Conservation (phyloP, 1,140 invertebrate genomes). For the Proales similis region DNA sequence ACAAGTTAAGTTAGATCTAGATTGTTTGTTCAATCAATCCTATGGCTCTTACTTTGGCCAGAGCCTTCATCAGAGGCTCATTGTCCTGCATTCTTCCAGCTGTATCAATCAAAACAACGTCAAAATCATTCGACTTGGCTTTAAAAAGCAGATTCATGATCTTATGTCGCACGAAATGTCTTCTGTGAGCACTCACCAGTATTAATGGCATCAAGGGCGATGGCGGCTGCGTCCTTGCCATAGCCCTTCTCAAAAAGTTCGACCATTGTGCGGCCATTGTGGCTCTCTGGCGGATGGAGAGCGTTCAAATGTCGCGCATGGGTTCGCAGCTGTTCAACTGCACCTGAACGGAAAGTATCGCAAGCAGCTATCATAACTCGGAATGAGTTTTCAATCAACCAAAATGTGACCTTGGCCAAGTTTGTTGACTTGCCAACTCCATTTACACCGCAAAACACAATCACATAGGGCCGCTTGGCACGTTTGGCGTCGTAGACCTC, state of each 20-base stretch:
- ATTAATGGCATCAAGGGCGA: conserved; percentile 91
- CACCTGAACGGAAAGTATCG: conserved; percentile 97
- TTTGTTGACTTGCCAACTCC: conserved; percentile 99
- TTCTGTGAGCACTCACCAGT: conserved; percentile 54
- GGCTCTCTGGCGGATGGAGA: conserved; percentile 70
- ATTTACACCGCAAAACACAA: conserved; percentile 98
- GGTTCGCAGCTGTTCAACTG: conserved; percentile 93
- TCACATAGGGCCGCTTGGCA: conserved; percentile 76
- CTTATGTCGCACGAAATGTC: no score
- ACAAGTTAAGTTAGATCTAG: conserved; percentile 34
- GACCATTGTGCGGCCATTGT: conserved; percentile 64
- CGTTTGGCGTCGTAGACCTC: conserved; percentile 84
- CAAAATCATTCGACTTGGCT: conserved; percentile 67
- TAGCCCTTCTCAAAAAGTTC: conserved; percentile 79
- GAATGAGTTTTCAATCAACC: conserved; percentile 95
- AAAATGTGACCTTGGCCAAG: conserved; percentile 95
- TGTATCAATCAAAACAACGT: conserved; percentile 91
- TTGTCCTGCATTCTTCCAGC: conserved; percentile 99
- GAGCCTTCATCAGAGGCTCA: conserved; percentile 90
- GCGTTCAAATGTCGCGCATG: conserved; percentile 88
- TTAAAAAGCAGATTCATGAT: conserved; percentile 36
- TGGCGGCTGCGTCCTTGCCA: conserved; percentile 95
- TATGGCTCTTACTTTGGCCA: conserved; percentile 77
- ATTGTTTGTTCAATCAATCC: not conserved
- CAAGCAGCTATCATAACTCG: conserved; percentile 94